Conservation (phyloP, 1,140 invertebrate genomes). For the Battus philenor region DNA sequence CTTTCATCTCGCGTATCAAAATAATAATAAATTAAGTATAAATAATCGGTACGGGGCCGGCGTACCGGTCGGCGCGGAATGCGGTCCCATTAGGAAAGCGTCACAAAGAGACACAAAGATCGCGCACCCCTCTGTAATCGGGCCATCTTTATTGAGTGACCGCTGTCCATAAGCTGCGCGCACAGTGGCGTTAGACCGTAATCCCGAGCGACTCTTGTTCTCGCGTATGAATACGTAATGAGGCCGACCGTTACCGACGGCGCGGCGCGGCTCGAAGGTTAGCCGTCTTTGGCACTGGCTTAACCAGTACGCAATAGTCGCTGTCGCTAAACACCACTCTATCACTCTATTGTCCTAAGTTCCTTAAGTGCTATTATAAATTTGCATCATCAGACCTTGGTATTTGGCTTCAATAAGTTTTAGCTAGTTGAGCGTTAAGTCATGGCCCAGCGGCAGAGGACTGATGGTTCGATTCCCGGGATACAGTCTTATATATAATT, state of each 20-base stretch:
- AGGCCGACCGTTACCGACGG: conserved; percentile 3
- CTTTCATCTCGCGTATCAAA: conserved; percentile 71
- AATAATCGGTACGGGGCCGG: conserved; percentile 53
- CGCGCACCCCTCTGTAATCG: conserved; percentile 54
- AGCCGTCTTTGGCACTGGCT: no score
- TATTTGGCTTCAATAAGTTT: no score
- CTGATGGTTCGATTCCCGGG: no score
- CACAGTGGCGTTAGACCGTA: conserved; percentile 63
- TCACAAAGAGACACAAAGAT: conserved; percentile 59
- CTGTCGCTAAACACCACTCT: no score
- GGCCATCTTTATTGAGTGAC: conserved; percentile 68
- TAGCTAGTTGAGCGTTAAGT: no score
- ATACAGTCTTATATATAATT: no score
- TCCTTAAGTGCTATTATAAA: no score
- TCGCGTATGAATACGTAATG: conserved; percentile 58
- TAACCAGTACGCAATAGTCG: no score
- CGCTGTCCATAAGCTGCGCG: conserved; percentile 53
- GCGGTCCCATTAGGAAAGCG: conserved; percentile 68
- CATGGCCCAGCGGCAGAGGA: no score
- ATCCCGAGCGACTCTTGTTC: conserved; percentile 38
- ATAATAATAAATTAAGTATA: conserved; percentile 74
- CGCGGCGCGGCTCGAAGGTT: conserved; percentile 10
- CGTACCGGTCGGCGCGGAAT: conserved; percentile 63
- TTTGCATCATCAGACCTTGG: no score
- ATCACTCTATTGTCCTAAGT: no score